phyloP scores from a whole-genome alignment of 1,140 invertebrate genomes.

The Oedothorax gibbosus region DNA sequence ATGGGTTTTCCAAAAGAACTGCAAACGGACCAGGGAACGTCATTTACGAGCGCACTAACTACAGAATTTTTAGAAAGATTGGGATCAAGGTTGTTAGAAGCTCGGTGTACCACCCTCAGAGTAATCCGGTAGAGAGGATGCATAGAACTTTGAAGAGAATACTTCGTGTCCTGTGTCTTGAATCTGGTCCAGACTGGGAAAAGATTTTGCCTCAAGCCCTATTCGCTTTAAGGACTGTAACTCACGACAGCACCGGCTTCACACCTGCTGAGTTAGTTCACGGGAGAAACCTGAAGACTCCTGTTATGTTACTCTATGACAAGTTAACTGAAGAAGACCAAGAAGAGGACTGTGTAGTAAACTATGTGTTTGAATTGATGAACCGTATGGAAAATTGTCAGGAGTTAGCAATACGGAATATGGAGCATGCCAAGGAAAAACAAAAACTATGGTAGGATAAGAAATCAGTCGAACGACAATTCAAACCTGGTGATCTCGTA shows the following conservation, averaged over 20 bases:
- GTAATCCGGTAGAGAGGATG: constrained; percentile 5
- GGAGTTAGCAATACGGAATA: background rate
- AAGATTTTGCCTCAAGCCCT: background rate
- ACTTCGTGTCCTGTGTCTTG: constrained; percentile 14
- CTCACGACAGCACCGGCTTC: background rate
- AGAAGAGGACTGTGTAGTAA: background rate
- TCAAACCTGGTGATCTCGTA: background rate
- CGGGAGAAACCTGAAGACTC: background rate
- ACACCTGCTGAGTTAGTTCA: background rate
- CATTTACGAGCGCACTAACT: background rate
- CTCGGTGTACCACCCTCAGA: constrained; percentile 5
- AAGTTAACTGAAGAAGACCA: background rate
- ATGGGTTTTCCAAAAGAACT: constrained; percentile 19
- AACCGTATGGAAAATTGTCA: constrained; percentile 13
- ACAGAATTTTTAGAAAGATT: background rate
- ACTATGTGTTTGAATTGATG: constrained; percentile 9
- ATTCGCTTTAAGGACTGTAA: no score
- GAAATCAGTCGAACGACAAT: background rate
- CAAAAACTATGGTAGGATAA: constrained; percentile 4
- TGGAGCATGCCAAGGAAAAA: constrained; percentile 2
- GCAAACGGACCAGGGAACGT: background rate
- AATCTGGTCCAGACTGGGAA: constrained; percentile 6
- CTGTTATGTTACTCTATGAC: constrained; percentile 9
- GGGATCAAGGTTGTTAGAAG: background rate
- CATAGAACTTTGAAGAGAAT: constrained; percentile 32